These are phyloP conservation scores for Sinonovacula constricta DNA, from an alignment of 1,140 invertebrate species.

Conservation along the genomic window DNA sequence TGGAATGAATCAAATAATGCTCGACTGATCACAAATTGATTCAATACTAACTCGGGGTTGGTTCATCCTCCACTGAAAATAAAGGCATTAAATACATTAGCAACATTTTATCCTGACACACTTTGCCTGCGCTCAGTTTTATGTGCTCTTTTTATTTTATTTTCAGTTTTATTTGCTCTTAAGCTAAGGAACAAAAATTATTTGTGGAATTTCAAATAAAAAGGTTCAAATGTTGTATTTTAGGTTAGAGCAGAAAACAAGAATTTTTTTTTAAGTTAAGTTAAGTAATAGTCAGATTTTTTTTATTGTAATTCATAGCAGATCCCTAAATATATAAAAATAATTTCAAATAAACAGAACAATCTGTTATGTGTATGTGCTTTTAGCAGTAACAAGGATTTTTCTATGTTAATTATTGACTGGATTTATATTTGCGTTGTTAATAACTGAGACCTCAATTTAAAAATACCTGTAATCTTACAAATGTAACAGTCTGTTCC, in stretches of 20 bases:
- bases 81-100: not conserved
- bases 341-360: too few species aligned
- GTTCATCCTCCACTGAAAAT: conserved; percentile 44
- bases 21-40: not conserved
- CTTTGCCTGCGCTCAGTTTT: not conserved
- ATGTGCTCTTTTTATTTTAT: not conserved
- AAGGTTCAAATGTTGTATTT: conserved; percentile 12
- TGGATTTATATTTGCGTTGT: too few species aligned
- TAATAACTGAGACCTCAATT: too few species aligned
- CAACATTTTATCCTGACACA: not conserved
- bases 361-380: too few species aligned
- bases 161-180: too few species aligned
- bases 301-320: too few species aligned
- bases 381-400: too few species aligned
- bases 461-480: too few species aligned
- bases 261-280: not conserved
- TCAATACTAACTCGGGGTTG: conserved; percentile 39
- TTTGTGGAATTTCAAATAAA: not conserved
- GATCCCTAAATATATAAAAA: too few species aligned
- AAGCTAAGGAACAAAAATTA: not conserved
- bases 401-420: too few species aligned
- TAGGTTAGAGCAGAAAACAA: not conserved
- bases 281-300: too few species aligned
- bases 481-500: too few species aligned
- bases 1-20: not conserved